Evolutionary conservation across 2,888 invertebrate species (phyloP), one percentile per base, ranked within the genome.

Genomic region (Gymnocheta viridis): DNA sequence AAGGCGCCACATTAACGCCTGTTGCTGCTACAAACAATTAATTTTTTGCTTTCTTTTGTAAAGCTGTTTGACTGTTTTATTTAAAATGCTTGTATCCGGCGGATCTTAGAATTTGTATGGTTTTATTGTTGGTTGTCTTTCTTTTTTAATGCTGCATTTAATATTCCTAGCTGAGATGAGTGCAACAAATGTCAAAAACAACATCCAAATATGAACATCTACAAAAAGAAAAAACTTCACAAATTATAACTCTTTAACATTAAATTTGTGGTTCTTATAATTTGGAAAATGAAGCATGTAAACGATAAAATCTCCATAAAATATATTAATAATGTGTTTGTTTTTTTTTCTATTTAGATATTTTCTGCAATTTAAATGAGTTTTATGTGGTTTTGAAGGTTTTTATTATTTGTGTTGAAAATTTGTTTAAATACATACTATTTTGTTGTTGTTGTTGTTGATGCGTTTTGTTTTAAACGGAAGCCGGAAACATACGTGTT

Each of bases 1-100:
- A 81, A 81, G 77, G 81, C 84, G 81, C 73, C 84, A 81, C 56
- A 78, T 81, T 84, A 81, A 81, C 84, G 84, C 84, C 84, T 84
- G 84, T 84, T 84, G 84, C 84, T 77, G 69, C 56, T 73, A 41
- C 24, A 81, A 47, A 62, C 58, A 66, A 70, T 41, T 60, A 24
- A 56, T 35, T 72, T 49, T 67, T 64, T 73, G 32, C 3, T 54
- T 73, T 70, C 58, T 67, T 62, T 72, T 60, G 58, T 51, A 17
- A 54, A 47, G 47, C 41, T 64, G 58, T 64, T 49, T 51, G 44
- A 24, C 41, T 24, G 64, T 77, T 77, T 66, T 76, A 73, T 82
- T 73, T 82, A 27, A 72, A 80, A 76, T 67, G 83, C 80, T 67
- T 76, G 79, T 83, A 32, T 84, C 77, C 84, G 77, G 22, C 77